Conservation (phyloP, 1,140 invertebrate species). For the Brachionus calyciflorus region DNA sequence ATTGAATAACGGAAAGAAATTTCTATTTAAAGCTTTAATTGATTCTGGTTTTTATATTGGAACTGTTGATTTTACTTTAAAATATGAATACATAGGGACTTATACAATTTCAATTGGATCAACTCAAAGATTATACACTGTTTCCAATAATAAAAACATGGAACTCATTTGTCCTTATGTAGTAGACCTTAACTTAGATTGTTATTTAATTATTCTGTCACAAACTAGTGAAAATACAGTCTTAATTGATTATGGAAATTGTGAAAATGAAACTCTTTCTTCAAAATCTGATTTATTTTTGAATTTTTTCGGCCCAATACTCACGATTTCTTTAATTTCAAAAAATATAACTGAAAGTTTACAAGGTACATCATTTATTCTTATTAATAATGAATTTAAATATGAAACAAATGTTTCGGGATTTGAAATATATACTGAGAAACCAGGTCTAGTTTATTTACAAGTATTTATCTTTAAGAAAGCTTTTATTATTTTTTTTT, state of each 20-base stretch:
- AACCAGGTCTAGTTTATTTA: neutral
- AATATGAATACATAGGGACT: neutral
- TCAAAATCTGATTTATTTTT: neutral
- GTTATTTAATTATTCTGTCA: neutral
- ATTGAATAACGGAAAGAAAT: neutral
- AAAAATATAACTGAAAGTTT: neutral
- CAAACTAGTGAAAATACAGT: neutral
- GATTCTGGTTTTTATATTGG: neutral
- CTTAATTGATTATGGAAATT: neutral
- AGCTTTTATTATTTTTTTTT: too few relatives aligned
- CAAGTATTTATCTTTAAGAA: too few relatives aligned
- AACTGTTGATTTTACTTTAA: neutral
- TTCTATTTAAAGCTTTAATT: neutral
- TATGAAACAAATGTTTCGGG: neutral
- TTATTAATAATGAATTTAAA: conserved; percentile 20
- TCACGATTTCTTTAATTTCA: neutral
- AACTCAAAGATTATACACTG: neutral
- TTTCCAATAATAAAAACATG: neutral
- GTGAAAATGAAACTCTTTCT: neutral
- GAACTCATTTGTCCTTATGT: neutral
- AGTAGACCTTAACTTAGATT: neutral
- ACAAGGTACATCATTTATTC: neutral
- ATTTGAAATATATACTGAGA: neutral
- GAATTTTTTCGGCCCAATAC: neutral
- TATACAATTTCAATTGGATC: neutral